These are phyloP conservation scores for Eulacestoma nigropectus DNA, from an alignment of 2,113 vertebrate genomes.

Conservation along the genomic window DNA sequence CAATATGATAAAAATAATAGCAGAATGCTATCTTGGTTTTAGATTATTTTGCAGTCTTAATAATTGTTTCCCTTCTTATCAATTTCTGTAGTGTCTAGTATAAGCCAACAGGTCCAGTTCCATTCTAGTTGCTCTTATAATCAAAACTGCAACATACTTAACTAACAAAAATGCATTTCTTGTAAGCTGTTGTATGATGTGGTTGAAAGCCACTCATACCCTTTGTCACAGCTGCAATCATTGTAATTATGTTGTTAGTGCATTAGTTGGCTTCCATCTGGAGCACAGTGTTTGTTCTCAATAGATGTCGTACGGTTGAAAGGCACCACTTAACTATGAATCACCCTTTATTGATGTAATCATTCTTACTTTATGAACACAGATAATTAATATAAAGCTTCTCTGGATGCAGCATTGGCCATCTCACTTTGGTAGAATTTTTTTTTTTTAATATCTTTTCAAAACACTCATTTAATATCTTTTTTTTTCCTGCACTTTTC, in stretches of 20 bases:
- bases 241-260: constrained; percentile 48
- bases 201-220: background rate
- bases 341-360: constrained; percentile 61
- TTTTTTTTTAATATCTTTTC: background rate
- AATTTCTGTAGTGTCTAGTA: background rate
- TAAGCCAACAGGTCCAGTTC: background rate
- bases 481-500: background rate
- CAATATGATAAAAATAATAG: background rate
- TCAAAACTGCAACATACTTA: background rate
- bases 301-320: constrained; percentile 35
- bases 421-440: background rate
- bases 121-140: background rate
- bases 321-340: constrained; percentile 61
- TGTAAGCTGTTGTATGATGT: background rate
- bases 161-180: constrained; percentile 10
- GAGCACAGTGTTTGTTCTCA: constrained; percentile 39
- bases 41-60: background rate
- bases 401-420: background rate
- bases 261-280: constrained; percentile 47
- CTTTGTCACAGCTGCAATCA: constrained; percentile 33
- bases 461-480: background rate
- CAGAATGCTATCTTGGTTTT: background rate
- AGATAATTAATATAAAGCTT: constrained; percentile 58
- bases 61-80: background rate
- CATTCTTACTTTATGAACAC: constrained; percentile 57